Conservation (phyloP, 2,797 vertebrate species). For the Oreochromis mossambicus region DNA sequence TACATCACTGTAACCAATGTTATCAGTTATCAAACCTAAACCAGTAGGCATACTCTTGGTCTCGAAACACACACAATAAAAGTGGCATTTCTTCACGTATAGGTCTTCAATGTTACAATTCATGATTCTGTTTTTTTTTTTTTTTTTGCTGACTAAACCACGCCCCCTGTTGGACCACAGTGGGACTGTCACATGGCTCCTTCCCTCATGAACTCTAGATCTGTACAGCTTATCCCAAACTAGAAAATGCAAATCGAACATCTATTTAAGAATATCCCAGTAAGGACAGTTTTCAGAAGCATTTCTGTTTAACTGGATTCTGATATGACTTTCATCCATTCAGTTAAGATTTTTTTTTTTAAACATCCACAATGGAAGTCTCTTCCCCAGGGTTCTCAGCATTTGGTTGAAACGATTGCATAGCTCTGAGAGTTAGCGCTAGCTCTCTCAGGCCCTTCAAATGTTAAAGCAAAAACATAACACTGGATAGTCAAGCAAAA, state of each 20-base stretch:
- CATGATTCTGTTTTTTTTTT: not conserved
- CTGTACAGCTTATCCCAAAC: not conserved
- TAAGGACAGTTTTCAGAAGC: not conserved
- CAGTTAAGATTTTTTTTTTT: not conserved
- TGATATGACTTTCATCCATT: not conserved
- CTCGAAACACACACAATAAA: conserved; percentile 35
- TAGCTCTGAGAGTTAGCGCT: conserved; percentile 44
- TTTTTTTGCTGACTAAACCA: conserved; percentile 37
- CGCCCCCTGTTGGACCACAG: conserved; percentile 39
- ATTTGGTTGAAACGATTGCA: conserved; percentile 54
- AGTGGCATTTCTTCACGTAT: not conserved
- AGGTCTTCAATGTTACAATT: conserved; percentile 35
- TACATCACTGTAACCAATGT: conserved; percentile 24
- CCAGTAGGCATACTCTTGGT: conserved; percentile 55
- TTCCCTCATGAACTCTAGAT: not conserved
- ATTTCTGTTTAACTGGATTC: not conserved
- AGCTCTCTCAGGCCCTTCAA: conserved; percentile 33
- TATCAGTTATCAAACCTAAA: conserved; percentile 50
- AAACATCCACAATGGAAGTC: not conserved
- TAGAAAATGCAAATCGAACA: not conserved
- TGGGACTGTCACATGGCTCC: conserved; percentile 1
- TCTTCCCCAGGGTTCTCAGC: conserved; percentile 22
- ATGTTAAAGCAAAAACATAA: conserved; percentile 21
- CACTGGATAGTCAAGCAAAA: conserved; percentile 8
- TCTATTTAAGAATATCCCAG: not conserved